Base-by-base conservation (phyloP, 2,113 vertebrate species). In the Quiscalus mexicanus region DNA sequence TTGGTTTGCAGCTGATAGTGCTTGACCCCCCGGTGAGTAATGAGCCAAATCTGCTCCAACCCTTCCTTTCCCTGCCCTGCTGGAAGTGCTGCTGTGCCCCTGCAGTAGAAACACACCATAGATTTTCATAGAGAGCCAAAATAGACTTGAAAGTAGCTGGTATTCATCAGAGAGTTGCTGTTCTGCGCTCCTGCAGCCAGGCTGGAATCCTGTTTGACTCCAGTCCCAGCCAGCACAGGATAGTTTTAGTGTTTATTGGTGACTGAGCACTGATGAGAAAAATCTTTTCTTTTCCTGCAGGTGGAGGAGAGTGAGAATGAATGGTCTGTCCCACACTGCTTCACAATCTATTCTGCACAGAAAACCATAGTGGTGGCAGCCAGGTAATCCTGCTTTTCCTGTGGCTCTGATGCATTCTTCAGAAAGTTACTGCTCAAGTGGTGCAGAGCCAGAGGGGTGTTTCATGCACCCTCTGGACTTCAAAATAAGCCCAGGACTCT, bases 331-430 rank as follows among this genome's bases (percentile, higher is more conserved):
- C 99, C 99, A 3, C 98, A 99, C 97, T 99, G 99, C 84, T 99
- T 99, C 98, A 99, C 99, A 90, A 99, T 99, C 97, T 99, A 98
- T 80, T 98, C 99, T 7, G 98, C 99, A 74, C 99, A 99, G 93
- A 99, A 99, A 88, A 99, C 99, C 42, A 96, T 99, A 2, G 98
- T 99, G 30, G 99, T 99, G 91, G 99, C 99, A 64, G 99, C 99
- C 91, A 99, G 99, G 99, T 99, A 97, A 95, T 5, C 0, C 25
- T 53, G 9, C 0, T 16, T 16, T 75, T 45, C 65, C 12, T 44
- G 17, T 25, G 50, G 41, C 20, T 44, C 62, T 73, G 49, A 13
- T 22, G 31, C 41, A 16, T 64, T 11, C 60, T 75, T 24, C 49
- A 84, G 39, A 31, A n/a, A 50, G 69, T 37, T 78, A 2, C 47